Conservation (phyloP, 2,113 vertebrate species). For the Daubentonia madagascariensis region DNA sequence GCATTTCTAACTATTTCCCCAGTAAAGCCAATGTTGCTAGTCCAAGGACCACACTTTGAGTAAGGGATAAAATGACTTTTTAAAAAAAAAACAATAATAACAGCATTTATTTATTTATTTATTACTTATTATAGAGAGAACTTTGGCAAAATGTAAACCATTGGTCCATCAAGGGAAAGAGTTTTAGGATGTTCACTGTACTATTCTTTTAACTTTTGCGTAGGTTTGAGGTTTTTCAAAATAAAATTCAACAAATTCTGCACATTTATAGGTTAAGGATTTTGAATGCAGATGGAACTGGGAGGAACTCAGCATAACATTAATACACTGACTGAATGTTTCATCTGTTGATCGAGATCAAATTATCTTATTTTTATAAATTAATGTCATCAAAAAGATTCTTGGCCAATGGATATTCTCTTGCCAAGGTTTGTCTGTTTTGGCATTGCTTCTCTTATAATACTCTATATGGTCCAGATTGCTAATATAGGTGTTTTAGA, state of each 20-base stretch:
- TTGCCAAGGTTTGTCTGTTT: not conserved
- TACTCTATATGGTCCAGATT: not conserved
- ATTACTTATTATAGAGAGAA: too few relatives aligned
- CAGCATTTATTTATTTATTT: too few relatives aligned
- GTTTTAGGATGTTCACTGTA: not conserved
- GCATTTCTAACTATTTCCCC: not conserved
- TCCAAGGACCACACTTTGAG: not conserved
- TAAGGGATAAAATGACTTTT: not conserved
- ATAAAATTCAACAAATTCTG: not conserved
- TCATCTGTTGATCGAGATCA: not conserved
- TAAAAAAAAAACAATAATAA: not conserved
- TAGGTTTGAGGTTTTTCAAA: constrained; percentile 21
- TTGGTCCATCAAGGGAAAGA: not conserved
- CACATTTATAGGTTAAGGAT: not conserved
- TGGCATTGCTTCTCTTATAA: not conserved
- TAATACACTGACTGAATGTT: not conserved
- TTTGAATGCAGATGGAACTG: not conserved
- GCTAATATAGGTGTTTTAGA: not conserved
- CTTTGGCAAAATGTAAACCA: constrained; percentile 15
- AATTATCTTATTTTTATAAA: not conserved
- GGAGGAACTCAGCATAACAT: not conserved
- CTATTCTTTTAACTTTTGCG: not conserved
- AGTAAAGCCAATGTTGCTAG: not conserved
- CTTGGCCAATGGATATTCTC: not conserved
- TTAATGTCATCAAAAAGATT: not conserved